Evolutionary conservation across 2,113 vertebrate species (phyloP), one percentile per base, ranked within the genome.

Genomic region (Sigmodon hispidus): DNA sequence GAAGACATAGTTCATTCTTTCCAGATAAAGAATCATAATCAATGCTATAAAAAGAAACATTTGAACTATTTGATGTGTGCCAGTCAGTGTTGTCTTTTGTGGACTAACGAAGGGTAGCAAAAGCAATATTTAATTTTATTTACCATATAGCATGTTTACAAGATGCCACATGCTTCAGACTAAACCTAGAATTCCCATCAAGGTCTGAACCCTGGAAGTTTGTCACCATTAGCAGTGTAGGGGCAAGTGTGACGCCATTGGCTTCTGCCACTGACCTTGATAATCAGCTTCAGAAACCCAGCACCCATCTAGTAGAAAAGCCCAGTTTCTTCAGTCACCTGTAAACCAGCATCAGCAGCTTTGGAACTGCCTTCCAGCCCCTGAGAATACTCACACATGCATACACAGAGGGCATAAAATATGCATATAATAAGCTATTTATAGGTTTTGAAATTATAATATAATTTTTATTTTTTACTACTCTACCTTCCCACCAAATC

Each of bases 1-100:
- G 84, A n/a, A n/a, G 3, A 57, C 1, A 57, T 17, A 77, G 81
- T 80, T 95, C 75, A 77, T 59, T 61, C 21, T 31, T n/a, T 77
- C 24, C 0, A 84, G 73, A 94, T 79, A 48, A 87, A 50, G 7
- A 94, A 73, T 50, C 16, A 50, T 72, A 69, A 3, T 75, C 76
- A 91, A 67, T 0, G 57, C 57, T 24, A 69, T 75, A 40, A 89
- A 91, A 92, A 69, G 22, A 92, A 95, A 85, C 77, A 88, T 3
- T 73, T 19, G 10, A 75, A 55, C 52, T 95, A 85, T 85, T 76
- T 90, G 2, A 86, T 70, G 87, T 1, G 0, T 19, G n/a, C 76
- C 63, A 93, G 40, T 89, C 45, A 80, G 57, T 45, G 57, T 84
- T 89, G 43, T 31, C 31, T 12, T 26, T 26, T 70, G 17, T 43